Base-by-base conservation (phyloP, 2,113 vertebrate species). In the Promerops cafer region DNA sequence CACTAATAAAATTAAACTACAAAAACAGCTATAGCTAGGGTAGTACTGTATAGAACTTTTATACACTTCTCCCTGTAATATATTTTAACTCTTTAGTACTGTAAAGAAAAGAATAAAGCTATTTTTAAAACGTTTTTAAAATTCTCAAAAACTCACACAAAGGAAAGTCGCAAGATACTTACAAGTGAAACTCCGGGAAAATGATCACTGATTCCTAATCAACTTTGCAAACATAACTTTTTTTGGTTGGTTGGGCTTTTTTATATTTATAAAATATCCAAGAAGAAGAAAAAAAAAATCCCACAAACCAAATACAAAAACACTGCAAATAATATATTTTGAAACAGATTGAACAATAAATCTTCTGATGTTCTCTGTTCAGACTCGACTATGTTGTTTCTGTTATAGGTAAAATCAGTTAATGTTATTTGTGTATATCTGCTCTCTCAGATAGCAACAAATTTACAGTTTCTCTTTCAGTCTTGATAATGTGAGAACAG, bases 181-280 rank as follows among this genome's bases (percentile, higher is more conserved):
- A 3, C 18, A 78, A 39, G 21, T 35, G 27, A 87, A 92, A 57
- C 19, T 52, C 50, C 45, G 9, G 4, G 35, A 35, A 84, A 84
- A 72, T 20, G 21, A 22, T 70, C 42, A 16, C 5, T 80, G 23
- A 56, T 52, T 77, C 50, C 14, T 50, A 61, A 76, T 54, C 1
- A 3, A 30, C 14, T 63, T 64, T 68, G 7, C 4, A 83, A 64
- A 10, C 5, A 26, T 33, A 16, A 5, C 1, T 59, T n/a, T 49
- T 64, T 54, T 76, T 39, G 1, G 0, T n/a, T 56, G 6, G 3
- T 35, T 59, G 17, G 2, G 1, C 2, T 3, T 39, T 13, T 54
- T 71, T 45, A 47, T 31, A 63, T 3, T 3, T 39, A 27, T 24
- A 50, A 54, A 13, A 52, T 54, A 66, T 16, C 24, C 1, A 53